Percentiles rank a stretch among this genome's conserved stretches.
Evolutionary conservation across 2,113 vertebrate genomes (phyloP).

Genomic region (Castor canadensis): DNA sequence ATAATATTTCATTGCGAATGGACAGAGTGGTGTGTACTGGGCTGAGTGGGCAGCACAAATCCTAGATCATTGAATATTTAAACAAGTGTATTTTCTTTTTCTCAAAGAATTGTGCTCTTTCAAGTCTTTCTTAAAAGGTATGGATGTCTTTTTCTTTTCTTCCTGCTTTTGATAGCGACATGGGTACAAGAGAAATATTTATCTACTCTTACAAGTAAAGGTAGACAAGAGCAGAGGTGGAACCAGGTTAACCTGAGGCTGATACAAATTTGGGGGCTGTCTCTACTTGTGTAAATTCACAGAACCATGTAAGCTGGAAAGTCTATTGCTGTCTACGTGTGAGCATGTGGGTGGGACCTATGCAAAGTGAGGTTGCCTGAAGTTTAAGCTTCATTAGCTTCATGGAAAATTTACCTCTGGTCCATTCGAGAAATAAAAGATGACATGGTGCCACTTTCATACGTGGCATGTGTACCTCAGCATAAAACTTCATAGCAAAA

Average conservation of each 20-base stretch:
- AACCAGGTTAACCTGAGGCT: neutral
- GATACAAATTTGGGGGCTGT: neutral
- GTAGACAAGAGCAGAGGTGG: neutral
- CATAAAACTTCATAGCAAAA: neutral
- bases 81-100: neutral
- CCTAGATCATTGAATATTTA: neutral
- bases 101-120: neutral
- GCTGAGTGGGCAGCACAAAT: neutral
- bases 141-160: neutral
- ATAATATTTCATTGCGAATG: neutral
- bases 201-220: neutral
- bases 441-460: neutral
- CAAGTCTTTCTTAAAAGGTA: conserved; percentile 28
- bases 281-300: conserved; percentile 22
- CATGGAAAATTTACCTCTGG: neutral
- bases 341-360: neutral
- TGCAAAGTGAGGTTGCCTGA: neutral
- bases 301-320: neutral
- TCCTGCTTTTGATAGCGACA: neutral
- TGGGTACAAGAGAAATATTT: neutral
- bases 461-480: neutral
- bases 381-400: neutral
- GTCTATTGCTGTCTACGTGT: neutral
- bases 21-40: neutral
- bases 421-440: neutral